Evolutionary conservation across 2,797 vertebrate genomes (phyloP).

Genomic region (Pampus argenteus): DNA sequence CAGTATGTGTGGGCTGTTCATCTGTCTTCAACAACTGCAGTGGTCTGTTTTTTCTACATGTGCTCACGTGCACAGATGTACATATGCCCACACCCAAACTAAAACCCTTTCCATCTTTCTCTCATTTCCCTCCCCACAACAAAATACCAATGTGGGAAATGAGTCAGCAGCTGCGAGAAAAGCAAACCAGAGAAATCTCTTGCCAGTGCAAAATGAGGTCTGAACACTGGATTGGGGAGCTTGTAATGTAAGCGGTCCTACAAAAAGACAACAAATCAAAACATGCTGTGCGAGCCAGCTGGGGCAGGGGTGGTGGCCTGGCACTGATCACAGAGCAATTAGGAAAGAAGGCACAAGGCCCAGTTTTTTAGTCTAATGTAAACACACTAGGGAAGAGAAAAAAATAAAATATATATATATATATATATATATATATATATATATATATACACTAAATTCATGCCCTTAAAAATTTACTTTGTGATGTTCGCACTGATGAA

Average conservation of each 20-base stretch:
- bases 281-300: constrained; percentile 58
- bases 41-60: constrained; percentile 42
- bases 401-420: background rate
- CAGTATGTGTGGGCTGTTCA: constrained; percentile 42
- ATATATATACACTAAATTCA: constrained; percentile 25
- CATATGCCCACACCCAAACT: constrained; percentile 65
- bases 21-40: constrained; percentile 46
- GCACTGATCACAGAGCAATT: constrained; percentile 53
- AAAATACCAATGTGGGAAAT: constrained; percentile 81
- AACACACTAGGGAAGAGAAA: constrained; percentile 46
- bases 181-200: constrained; percentile 67
- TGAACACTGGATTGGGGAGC: constrained; percentile 57
- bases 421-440: too few species aligned
- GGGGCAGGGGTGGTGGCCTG: constrained; percentile 51
- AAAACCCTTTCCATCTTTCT: constrained; percentile 60
- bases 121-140: constrained; percentile 51
- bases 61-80: constrained; percentile 53
- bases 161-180: constrained; percentile 81
- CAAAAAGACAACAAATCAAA: constrained; percentile 75
- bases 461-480: constrained; percentile 17
- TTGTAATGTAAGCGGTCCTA: constrained; percentile 59
- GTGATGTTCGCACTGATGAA: background rate
- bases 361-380: constrained; percentile 46
- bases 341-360: constrained; percentile 44
- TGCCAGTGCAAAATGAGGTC: constrained; percentile 59